Evolutionary conservation across 2,113 vertebrate species (phyloP), one percentile per base, ranked within the genome.

Genomic region (Hippocampus guttulatus): DNA sequence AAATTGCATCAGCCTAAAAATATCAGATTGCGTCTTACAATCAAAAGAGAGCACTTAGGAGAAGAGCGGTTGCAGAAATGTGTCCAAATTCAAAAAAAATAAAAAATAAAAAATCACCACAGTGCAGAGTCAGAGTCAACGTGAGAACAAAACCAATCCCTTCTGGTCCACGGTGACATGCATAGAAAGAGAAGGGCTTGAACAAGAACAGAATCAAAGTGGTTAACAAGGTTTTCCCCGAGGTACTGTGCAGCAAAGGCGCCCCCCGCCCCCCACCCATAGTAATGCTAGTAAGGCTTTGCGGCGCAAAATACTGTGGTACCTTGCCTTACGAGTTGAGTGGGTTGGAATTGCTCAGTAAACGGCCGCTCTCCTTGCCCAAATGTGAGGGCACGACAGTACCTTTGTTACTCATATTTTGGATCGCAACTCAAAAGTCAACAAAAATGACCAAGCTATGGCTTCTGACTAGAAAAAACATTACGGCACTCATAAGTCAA

Each of bases 241-340:
- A 93, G 92, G 91, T 89, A 81, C 90, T 73, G 68, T 67, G 76
- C 74, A 62, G 90, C 91, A 81, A 14, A 38, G 25, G 84, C 78
- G 88, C 91, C 85, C 4, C 0, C 91, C 90, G 11, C n/a, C 91
- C 4, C 30, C 86, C 4, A 0, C 91, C 90, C 25, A 55, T 23
- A 57, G 54, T 10, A 57, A 60, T 30, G 27, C 58, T 20, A 61
- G 58, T 95, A 94, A 95, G 95, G 94, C 94, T 84, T 92, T 1
- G 4, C 74, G 91, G 92, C 92, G 92, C 76, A 77, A 71, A 88
- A 81, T 80, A 87, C 69, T 45, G 43, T 5, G 12, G 41, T 65
- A 64, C 62, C 58, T 60, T 60, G 58, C 3, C 12, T 60, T 60
- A 18, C 25, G 8, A 60, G 55, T 57, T 54, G 3, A 30, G 12